Evolutionary conservation across 1,140 invertebrate genomes (phyloP).

Genomic region (Venustaconcha ellipsiformis): DNA sequence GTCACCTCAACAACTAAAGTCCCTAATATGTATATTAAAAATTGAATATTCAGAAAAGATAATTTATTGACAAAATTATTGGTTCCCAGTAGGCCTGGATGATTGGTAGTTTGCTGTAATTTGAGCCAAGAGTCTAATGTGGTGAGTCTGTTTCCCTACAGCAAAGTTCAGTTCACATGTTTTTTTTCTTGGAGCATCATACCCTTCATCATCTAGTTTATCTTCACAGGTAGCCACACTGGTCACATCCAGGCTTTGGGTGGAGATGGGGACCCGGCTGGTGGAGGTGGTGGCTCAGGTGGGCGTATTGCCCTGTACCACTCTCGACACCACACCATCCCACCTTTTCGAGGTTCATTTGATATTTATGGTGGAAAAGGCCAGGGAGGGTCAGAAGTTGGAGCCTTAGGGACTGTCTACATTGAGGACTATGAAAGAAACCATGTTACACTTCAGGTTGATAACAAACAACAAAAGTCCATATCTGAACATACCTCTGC

Average conservation of each 20-base stretch:
- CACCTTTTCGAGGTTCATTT: slow-evolving; percentile 47
- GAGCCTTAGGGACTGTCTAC: slow-evolving; percentile 50
- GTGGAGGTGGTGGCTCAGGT: slow-evolving; percentile 50
- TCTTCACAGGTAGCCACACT: slow-evolving; percentile 52
- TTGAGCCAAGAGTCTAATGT: too few relatives aligned
- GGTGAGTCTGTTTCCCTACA: too few relatives aligned
- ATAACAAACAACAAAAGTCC: slow-evolving; percentile 43
- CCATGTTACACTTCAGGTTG: slow-evolving; percentile 39
- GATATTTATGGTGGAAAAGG: slow-evolving; percentile 42
- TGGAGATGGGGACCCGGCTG: slow-evolving; percentile 35
- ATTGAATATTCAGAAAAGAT: too few relatives aligned
- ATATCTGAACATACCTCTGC: slow-evolving; percentile 43
- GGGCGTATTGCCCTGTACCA: slow-evolving; percentile 57
- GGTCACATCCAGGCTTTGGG: slow-evolving; percentile 54
- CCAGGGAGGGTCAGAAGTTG: slow-evolving; percentile 39
- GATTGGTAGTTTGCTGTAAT: too few relatives aligned
- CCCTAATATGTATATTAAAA: too few relatives aligned
- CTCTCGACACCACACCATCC: slow-evolving; percentile 38
- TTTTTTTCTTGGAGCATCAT: too few relatives aligned
- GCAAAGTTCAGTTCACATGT: too few relatives aligned
- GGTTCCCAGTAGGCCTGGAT: too few relatives aligned
- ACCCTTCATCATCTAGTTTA: too few relatives aligned
- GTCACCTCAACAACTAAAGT: too few relatives aligned
- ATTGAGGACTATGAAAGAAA: slow-evolving; percentile 37
- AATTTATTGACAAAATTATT: too few relatives aligned